These are phyloP conservation scores for Aphelinus certus DNA, from an alignment of 1,140 invertebrate species.

Conservation along the genomic window DNA sequence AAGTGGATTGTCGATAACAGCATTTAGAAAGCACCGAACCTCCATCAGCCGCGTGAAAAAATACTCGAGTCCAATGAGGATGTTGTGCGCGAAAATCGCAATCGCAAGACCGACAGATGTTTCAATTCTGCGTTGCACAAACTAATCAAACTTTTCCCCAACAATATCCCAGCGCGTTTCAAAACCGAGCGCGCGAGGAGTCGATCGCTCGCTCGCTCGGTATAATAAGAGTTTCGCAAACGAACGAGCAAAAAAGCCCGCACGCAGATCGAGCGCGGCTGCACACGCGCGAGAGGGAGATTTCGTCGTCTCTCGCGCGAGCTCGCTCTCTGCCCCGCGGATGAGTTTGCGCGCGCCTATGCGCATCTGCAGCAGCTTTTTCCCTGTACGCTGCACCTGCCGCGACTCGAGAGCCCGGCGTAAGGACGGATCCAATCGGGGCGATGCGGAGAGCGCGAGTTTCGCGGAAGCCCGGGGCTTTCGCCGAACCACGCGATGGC, in stretches of 20 bases:
- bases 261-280: no score
- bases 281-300: neutral
- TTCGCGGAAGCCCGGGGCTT: conserved; percentile 16
- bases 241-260: neutral
- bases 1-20: no score
- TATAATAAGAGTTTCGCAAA: neutral
- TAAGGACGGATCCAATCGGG: neutral
- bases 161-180: neutral
- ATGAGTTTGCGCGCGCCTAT: neutral
- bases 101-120: no score
- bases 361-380: no score
- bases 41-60: no score
- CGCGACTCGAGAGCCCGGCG: no score
- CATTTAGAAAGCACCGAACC: no score
- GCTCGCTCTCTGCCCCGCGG: neutral
- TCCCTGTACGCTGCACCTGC: neutral
- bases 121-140: neutral
- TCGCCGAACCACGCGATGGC: conserved; percentile 44
- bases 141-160: conserved; percentile 29
- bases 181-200: neutral
- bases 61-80: no score
- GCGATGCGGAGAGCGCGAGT: neutral
- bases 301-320: neutral
- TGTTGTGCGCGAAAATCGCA: no score
- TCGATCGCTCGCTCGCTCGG: no score